These are phyloP conservation scores for Eulithis prunata DNA, from an alignment of 2,888 invertebrate genomes.

Conservation along the genomic window DNA sequence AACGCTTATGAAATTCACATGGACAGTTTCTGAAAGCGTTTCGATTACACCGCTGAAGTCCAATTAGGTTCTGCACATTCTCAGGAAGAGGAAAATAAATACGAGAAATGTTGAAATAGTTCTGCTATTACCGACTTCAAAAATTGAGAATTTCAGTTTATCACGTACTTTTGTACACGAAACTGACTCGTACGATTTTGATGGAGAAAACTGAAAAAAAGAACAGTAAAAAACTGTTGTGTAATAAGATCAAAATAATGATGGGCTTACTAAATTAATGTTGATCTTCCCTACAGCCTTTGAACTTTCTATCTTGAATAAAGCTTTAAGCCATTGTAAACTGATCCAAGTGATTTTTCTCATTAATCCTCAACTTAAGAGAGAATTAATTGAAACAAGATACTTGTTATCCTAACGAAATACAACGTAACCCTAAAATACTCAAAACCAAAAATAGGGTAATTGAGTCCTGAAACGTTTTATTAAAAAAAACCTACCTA, in stretches of 20 bases:
- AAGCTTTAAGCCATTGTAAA: constrained; percentile 16
- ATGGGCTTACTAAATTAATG: neutral
- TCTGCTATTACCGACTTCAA: too few relatives aligned
- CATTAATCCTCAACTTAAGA: constrained; percentile 18
- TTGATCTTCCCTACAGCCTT: constrained; percentile 14
- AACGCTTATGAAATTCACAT: constrained; percentile 2
- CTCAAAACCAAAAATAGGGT: too few relatives aligned
- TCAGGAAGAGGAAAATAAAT: constrained; percentile 10
- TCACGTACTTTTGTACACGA: too few relatives aligned
- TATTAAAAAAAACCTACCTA: too few relatives aligned
- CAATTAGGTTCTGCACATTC: constrained; percentile 15
- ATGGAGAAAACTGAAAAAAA: too few relatives aligned
- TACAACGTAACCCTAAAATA: neutral
- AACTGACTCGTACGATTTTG: too few relatives aligned
- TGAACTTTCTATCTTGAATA: constrained; percentile 2
- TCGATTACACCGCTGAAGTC: constrained; percentile 15
- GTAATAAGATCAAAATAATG: too few relatives aligned
- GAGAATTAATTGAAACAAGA: constrained; percentile 24
- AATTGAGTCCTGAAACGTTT: too few relatives aligned
- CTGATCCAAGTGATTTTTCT: constrained; percentile 27
- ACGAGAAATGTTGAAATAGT: too few relatives aligned
- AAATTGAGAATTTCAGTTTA: too few relatives aligned
- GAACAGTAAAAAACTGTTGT: too few relatives aligned
- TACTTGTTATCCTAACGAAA: constrained; percentile 11
- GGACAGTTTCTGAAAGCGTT: constrained; percentile 5